Conservation (phyloP, 2,888 invertebrate genomes). For the Orchesella flavescens region DNA sequence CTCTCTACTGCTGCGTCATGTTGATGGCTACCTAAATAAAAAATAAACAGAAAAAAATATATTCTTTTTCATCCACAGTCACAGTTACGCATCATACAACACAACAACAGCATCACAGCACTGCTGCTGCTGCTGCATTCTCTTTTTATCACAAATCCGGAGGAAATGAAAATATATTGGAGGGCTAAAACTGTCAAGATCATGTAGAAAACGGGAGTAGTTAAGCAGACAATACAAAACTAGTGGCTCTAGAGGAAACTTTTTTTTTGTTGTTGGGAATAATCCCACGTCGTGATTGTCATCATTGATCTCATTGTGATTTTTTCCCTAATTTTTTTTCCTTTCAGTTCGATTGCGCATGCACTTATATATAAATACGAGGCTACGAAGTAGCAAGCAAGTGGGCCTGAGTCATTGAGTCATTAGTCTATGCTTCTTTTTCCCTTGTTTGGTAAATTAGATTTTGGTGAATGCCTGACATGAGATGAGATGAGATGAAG, state of each 20-base stretch:
- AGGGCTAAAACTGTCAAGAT: constrained; percentile 55
- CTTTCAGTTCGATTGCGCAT: neutral
- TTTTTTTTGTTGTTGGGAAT: no score
- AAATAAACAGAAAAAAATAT: constrained; percentile 1
- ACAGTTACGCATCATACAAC: no score
- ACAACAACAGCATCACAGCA: neutral
- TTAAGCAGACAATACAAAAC: constrained; percentile 7
- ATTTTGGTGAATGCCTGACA: constrained; percentile 40
- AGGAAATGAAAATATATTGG: constrained; percentile 61
- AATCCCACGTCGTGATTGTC: constrained; percentile 17
- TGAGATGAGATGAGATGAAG: neutral
- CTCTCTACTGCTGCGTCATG: no score
- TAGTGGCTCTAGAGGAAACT: constrained; percentile 13
- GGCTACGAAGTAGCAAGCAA: constrained; percentile 20
- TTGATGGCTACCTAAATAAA: neutral
- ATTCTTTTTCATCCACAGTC: constrained; percentile 19
- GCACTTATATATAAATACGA: neutral
- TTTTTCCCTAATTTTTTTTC: constrained; percentile 23
- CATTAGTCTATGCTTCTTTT: constrained; percentile 29
- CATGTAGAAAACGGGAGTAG: constrained; percentile 30
- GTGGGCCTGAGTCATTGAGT: constrained; percentile 45
- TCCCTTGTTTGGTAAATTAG: constrained; percentile 42
- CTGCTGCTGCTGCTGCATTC: neutral
- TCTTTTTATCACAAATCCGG: constrained; percentile 56
- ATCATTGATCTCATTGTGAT: constrained; percentile 39